phyloP scores from a whole-genome alignment of 2,888 invertebrate species.

The Tipula vernalis region DNA sequence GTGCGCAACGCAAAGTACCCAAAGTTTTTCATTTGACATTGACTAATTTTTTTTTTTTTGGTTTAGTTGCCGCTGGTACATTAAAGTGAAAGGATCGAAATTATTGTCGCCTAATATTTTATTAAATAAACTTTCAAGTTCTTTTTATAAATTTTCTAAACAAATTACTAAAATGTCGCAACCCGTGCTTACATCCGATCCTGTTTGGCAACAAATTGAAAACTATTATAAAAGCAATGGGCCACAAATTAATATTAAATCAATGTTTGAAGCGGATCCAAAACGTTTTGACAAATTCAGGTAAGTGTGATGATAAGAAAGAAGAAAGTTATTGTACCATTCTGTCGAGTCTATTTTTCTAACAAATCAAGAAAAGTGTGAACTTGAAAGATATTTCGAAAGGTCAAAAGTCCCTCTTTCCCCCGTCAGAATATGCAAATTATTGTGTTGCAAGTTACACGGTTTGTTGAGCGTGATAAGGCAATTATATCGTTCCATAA shows the following conservation, averaged over 20 bases:
- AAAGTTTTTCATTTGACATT: slow-evolving; percentile 38
- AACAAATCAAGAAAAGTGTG: background rate
- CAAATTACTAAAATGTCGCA: slow-evolving; percentile 35
- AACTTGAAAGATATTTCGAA: background rate
- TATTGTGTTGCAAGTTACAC: background rate
- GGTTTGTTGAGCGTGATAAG: background rate
- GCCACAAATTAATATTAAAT: slow-evolving; percentile 62
- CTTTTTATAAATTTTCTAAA: background rate
- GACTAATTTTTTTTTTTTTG: slow-evolving; percentile 18
- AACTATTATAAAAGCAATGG: slow-evolving; percentile 60
- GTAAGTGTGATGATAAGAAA: slow-evolving; percentile 37
- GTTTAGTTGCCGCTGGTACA: background rate
- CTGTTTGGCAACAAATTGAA: slow-evolving; percentile 62
- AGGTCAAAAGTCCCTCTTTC: background rate
- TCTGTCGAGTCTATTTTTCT: background rate
- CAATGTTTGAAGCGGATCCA: slow-evolving; percentile 69
- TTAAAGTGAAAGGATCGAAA: background rate
- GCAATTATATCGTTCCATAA: too few relatives aligned
- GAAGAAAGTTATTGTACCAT: slow-evolving; percentile 12
- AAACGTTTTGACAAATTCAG: slow-evolving; percentile 80
- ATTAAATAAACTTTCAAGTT: background rate
- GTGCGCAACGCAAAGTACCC: background rate
- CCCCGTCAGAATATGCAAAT: background rate
- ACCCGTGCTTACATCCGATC: slow-evolving; percentile 46
- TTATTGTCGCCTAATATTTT: background rate